Base-by-base conservation (phyloP, 2,888 invertebrate genomes). In the Drosophila greeni region DNA sequence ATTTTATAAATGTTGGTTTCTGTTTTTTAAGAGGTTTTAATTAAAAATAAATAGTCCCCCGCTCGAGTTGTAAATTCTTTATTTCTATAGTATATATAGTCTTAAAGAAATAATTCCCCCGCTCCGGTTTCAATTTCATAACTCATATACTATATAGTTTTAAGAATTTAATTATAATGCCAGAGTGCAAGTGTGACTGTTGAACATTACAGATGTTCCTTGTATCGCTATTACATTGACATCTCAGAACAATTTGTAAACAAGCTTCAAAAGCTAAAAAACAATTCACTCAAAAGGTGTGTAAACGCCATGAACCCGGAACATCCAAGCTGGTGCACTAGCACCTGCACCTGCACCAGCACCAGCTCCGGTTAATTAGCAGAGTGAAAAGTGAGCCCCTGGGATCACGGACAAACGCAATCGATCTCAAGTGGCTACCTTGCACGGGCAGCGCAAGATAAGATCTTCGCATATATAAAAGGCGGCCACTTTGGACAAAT, bases 381-480 rank as follows among this genome's bases (percentile, higher is more conserved):
- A 23, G 59, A 59, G 34, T 43, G 59, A 16, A 37, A 26, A 16
- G n/a, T n/a, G n/a, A 7, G n/a, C 11, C 33, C 3, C 12, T 29
- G 29, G 36, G 59, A 43, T 59, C 59, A 29, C 16, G 29, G 7
- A 20, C 34, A 26, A 26, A 16, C 29, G 8, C 60, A 20, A 12
- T 33, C 29, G 37, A 42, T 42, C 33, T 61, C 34, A 47, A 73
- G 24, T 52, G 64, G 9, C 18, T 14, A 14, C 42, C 56, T 11
- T 37, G 34, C 26, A 12, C 16, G 23, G 29, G 18, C n/a, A n/a
- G n/a, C 26, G 24, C 12, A n/a, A 14, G 72, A 80, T 75, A 75
- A 70, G 64, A 55, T 12, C 9, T 11, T 11, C 4, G 40, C 29
- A 31, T 59, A 31, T 59, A 68, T 66, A 66, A 40, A 59, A 37